Percentiles rank a stretch among this genome's conserved stretches.
Conservation (phyloP, 92 coral and sea anemone genomes). For the Scolanthus callimorphus region DNA sequence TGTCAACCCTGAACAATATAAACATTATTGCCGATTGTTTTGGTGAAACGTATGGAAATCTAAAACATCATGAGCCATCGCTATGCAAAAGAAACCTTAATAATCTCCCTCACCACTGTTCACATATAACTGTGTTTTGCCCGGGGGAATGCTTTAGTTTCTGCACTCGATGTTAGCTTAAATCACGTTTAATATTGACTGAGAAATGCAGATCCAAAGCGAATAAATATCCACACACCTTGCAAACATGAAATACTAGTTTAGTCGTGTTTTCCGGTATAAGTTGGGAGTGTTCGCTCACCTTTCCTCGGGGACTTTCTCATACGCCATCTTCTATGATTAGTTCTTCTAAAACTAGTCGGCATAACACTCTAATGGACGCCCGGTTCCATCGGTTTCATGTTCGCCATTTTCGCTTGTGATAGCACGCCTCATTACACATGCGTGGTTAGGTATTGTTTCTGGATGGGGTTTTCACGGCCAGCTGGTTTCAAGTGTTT, state of each 20-base stretch:
- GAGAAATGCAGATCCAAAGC: too few relatives aligned
- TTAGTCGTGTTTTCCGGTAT: not conserved
- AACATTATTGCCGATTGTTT: too few relatives aligned
- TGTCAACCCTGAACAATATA: too few relatives aligned
- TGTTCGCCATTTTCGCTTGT: conserved; percentile 50
- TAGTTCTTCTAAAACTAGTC: not conserved
- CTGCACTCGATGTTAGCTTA: too few relatives aligned
- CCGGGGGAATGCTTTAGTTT: too few relatives aligned
- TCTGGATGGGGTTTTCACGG: not conserved
- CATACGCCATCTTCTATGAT: conserved; percentile 56
- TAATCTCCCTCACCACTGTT: too few relatives aligned
- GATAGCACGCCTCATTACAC: conserved; percentile 9
- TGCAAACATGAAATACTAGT: not conserved
- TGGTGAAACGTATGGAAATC: too few relatives aligned
- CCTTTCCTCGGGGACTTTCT: conserved; percentile 69
- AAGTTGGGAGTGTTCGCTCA: conserved; percentile 7
- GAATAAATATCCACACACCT: too few relatives aligned
- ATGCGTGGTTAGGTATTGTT: conserved; percentile 8
- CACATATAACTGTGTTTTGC: too few relatives aligned
- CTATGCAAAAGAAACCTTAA: too few relatives aligned
- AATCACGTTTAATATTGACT: too few relatives aligned
- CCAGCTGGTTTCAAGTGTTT: conserved; percentile 5
- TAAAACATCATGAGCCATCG: too few relatives aligned
- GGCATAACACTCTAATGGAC: conserved; percentile 8
- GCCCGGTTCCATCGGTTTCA: conserved; percentile 14